Conservation (phyloP, 2,797 vertebrate species). For the Harpagifer antarcticus region DNA sequence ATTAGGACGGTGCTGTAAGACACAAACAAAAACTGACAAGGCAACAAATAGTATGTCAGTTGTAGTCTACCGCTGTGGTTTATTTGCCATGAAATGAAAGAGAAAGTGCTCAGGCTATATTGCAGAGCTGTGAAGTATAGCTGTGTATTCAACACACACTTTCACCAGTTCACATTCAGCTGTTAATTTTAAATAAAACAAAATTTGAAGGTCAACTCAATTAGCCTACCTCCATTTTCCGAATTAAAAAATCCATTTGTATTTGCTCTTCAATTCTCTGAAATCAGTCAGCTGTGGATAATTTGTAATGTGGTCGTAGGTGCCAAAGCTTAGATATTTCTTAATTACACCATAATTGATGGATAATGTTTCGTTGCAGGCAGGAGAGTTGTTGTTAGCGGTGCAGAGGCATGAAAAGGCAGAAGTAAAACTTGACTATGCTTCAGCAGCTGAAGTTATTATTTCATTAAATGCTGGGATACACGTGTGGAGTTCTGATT, state of each 20-base stretch:
- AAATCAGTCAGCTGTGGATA: constrained; percentile 70
- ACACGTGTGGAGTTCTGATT: constrained; percentile 51
- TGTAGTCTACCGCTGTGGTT: constrained; percentile 57
- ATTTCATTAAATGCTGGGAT: constrained; percentile 72
- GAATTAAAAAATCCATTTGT: constrained; percentile 70
- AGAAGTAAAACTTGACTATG: constrained; percentile 69
- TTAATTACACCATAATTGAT: constrained; percentile 82
- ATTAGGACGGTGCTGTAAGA: constrained; percentile 50
- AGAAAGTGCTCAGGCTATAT: constrained; percentile 22
- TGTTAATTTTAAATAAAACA: constrained; percentile 63
- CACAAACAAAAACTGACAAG: constrained; percentile 73
- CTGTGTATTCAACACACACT: constrained; percentile 35
- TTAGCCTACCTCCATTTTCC: constrained; percentile 56
- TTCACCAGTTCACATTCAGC: constrained; percentile 25
- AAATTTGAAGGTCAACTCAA: constrained; percentile 69
- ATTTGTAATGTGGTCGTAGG: constrained; percentile 71
- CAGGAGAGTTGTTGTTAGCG: constrained; percentile 65
- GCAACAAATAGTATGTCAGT: constrained; percentile 75
- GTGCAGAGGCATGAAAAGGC: constrained; percentile 60
- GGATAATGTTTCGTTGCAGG: constrained; percentile 75
- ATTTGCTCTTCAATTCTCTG: constrained; percentile 62
- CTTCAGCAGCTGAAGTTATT: constrained; percentile 73
- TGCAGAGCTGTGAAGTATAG: constrained; percentile 33
- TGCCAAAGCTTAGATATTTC: constrained; percentile 73
- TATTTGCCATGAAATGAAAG: constrained; percentile 68